These are phyloP conservation scores for Campopleginae sp. DNA, from an alignment of 2,888 invertebrate genomes.

Conservation along the genomic window DNA sequence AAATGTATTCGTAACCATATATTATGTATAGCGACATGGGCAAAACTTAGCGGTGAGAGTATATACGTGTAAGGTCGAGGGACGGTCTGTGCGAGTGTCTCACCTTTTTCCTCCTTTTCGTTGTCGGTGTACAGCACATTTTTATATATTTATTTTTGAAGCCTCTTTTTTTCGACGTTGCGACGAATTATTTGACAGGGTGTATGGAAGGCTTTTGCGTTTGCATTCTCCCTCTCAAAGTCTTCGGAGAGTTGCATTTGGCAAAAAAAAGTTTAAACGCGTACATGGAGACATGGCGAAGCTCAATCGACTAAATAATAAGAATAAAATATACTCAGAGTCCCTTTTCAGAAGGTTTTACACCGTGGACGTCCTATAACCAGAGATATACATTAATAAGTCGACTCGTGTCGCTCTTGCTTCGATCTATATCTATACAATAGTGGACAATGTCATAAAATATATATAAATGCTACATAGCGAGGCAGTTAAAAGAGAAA, in stretches of 20 bases:
- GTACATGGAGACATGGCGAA: conserved; percentile 27
- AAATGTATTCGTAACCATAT: conserved; percentile 46
- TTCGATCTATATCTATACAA: neutral
- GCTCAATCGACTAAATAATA: conserved; percentile 42
- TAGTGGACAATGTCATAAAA: neutral
- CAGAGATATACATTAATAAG: conserved; percentile 48
- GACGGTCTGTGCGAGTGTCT: conserved; percentile 40
- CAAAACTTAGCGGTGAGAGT: conserved; percentile 17
- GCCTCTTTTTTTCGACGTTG: conserved; percentile 31
- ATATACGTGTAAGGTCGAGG: conserved; percentile 35
- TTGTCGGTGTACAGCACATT: conserved; percentile 36
- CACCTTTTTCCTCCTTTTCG: conserved; percentile 29
- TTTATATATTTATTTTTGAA: conserved; percentile 27
- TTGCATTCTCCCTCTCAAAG: neutral
- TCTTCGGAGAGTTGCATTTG: neutral
- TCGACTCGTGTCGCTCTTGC: conserved; percentile 6
- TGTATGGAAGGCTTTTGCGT: conserved; percentile 21
- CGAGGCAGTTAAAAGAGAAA: conserved; percentile 37
- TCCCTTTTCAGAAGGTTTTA: conserved; percentile 13
- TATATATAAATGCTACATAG: conserved; percentile 26
- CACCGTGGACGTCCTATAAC: neutral
- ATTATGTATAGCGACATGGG: neutral
- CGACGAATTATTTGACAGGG: conserved; percentile 62
- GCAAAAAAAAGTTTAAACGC: conserved; percentile 24
- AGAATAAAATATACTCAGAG: conserved; percentile 26